These are phyloP conservation scores for Drosophila vallismaia DNA, from an alignment of 2,888 invertebrate genomes.

Conservation along the genomic window DNA sequence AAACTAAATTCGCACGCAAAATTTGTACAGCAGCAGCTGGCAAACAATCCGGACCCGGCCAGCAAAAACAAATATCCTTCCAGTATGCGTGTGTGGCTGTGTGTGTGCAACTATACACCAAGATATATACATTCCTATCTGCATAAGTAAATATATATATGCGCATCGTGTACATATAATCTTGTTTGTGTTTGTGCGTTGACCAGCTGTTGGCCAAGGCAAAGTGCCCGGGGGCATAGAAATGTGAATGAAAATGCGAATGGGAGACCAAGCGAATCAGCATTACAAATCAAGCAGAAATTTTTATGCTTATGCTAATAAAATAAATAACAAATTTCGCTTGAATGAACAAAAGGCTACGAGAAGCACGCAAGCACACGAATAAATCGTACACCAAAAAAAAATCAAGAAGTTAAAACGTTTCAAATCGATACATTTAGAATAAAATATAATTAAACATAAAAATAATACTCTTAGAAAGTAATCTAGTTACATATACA, in stretches of 20 bases:
- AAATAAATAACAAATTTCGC: constrained; percentile 75
- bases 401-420: background rate
- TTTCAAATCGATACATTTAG: background rate
- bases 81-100: constrained; percentile 1
- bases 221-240: constrained; percentile 30
- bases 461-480: background rate
- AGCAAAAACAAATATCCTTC: constrained; percentile 41
- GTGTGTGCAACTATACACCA: constrained; percentile 3
- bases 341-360: constrained; percentile 53
- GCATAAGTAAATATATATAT: constrained; percentile 45
- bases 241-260: constrained; percentile 9
- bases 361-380: constrained; percentile 15
- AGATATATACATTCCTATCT: constrained; percentile 14
- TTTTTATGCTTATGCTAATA: constrained; percentile 77
- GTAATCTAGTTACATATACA: background rate
- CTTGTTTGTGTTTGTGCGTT: constrained; percentile 41
- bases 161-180: background rate
- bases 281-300: constrained; percentile 80
- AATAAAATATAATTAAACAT: background rate
- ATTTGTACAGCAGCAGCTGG: constrained; percentile 49
- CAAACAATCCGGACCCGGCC: constrained; percentile 38
- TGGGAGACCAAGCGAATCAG: constrained; percentile 62
- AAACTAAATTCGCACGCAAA: constrained; percentile 48
- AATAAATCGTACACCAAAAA: constrained; percentile 11
- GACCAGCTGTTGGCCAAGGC: constrained; percentile 68